A percentile compares a stretch with the other conserved stretches of the same genome.
These are phyloP conservation scores for Grapholita molesta DNA, from an alignment of 1,140 invertebrate species.

Conservation along the genomic window DNA sequence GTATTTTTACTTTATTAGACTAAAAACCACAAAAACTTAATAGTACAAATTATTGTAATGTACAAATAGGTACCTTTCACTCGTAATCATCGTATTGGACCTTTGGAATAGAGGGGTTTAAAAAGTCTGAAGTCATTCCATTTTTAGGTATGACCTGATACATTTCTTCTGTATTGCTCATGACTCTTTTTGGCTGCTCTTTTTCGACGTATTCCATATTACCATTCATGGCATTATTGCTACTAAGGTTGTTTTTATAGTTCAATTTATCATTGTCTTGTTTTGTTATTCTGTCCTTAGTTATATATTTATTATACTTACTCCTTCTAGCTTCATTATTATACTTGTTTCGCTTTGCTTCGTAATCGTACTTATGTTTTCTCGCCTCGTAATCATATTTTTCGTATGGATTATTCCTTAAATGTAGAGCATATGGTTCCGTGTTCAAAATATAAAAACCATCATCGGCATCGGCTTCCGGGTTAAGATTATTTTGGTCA, in stretches of 20 bases:
- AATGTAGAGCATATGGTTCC: not conserved
- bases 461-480: not conserved
- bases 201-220: constrained; percentile 3
- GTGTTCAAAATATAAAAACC: not conserved
- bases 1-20: too few relatives aligned
- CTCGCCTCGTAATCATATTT: not conserved
- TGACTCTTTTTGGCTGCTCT: not conserved
- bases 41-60: too few relatives aligned
- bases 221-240: not conserved
- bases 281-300: constrained; percentile 4
- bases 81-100: not conserved
- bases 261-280: constrained; percentile 3
- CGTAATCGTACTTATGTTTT: not conserved
- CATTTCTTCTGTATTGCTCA: not conserved
- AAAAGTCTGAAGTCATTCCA: not conserved
- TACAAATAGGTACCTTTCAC: too few relatives aligned
- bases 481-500: not conserved
- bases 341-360: not conserved
- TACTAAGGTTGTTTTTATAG: not conserved
- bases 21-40: too few relatives aligned
- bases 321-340: not conserved
- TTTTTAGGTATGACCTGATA: not conserved
- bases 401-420: not conserved
- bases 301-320: constrained; percentile 20
- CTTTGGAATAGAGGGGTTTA: not conserved